Evolutionary conservation across 1,140 invertebrate species (phyloP).

Genomic region (Dysdera silvatica): DNA sequence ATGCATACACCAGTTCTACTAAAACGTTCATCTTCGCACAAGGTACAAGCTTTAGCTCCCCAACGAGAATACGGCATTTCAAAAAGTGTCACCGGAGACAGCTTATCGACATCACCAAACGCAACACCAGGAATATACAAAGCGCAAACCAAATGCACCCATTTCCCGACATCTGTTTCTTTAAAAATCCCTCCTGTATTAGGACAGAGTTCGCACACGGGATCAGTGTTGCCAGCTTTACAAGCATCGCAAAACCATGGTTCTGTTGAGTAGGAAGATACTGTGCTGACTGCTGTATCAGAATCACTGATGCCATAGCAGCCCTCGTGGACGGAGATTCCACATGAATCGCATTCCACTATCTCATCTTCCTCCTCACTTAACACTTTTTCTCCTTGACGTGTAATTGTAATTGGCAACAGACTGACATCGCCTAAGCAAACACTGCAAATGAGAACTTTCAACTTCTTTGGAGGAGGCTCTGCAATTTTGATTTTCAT

Average conservation of each 20-base stretch:
- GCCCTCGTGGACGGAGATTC: conserved; percentile 90
- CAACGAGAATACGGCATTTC: conserved; percentile 92
- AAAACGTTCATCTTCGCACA: conserved; percentile 78
- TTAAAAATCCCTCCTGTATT: conserved; percentile 52
- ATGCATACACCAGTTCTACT: conserved; percentile 89
- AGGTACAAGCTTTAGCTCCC: conserved; percentile 76
- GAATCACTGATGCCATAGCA: conserved; percentile 94
- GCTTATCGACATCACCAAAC: conserved; percentile 84
- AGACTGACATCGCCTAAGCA: conserved; percentile 70
- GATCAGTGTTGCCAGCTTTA: conserved; percentile 76
- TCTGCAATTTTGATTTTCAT: conserved; percentile 12
- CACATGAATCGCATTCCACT: conserved; percentile 92
- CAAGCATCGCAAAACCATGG: conserved; percentile 99
- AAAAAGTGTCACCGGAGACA: conserved; percentile 69
- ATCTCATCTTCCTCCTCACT: conserved; percentile 92
- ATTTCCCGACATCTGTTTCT: conserved; percentile 46
- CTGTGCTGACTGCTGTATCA: conserved; percentile 78
- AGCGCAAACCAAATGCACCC: conserved; percentile 96
- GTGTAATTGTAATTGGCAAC: neutral
- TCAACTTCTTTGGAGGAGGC: conserved; percentile 36
- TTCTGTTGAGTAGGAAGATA: conserved; percentile 85
- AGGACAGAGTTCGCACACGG: conserved; percentile 78
- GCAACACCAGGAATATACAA: conserved; percentile 94
- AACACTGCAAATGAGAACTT: conserved; percentile 75
- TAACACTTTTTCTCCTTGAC: conserved; percentile 39